These are phyloP conservation scores for Vanacampus margaritifer DNA, from an alignment of 2,113 vertebrate genomes.

Conservation along the genomic window DNA sequence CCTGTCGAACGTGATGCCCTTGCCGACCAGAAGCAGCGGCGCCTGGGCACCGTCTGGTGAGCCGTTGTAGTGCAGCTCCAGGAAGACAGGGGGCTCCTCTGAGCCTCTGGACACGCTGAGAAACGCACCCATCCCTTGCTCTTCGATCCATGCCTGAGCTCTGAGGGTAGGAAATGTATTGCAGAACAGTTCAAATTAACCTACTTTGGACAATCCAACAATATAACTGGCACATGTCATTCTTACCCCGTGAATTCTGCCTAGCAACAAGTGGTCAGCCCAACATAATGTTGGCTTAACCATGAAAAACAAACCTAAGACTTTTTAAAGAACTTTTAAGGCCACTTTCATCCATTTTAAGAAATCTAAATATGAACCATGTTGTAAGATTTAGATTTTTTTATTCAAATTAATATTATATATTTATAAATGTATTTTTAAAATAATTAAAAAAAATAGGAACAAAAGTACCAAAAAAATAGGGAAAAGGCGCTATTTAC, in stretches of 20 bases:
- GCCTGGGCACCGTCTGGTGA: conserved; percentile 64
- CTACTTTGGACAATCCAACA: background rate
- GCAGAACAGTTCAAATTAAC: background rate
- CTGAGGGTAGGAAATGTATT: conserved; percentile 52
- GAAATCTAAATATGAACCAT: no score
- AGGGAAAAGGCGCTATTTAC: no score
- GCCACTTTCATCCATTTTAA: no score
- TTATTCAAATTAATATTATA: no score
- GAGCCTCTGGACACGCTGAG: conserved; percentile 93
- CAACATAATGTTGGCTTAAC: background rate
- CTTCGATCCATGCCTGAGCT: conserved; percentile 84
- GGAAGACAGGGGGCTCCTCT: conserved; percentile 89
- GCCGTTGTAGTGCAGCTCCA: conserved; percentile 91
- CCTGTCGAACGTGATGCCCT: conserved; percentile 98
- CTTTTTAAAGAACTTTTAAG: no score
- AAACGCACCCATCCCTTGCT: conserved; percentile 91
- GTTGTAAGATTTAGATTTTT: no score
- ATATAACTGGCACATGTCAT: background rate
- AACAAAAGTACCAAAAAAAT: no score
- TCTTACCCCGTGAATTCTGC: background rate
- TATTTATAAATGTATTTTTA: no score
- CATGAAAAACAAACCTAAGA: no score
- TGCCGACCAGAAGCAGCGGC: conserved; percentile 88
- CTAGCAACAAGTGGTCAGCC: background rate
- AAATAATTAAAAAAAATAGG: no score